phyloP scores from a whole-genome alignment of 2,888 invertebrate species.

The Physocephala rufipes region DNA sequence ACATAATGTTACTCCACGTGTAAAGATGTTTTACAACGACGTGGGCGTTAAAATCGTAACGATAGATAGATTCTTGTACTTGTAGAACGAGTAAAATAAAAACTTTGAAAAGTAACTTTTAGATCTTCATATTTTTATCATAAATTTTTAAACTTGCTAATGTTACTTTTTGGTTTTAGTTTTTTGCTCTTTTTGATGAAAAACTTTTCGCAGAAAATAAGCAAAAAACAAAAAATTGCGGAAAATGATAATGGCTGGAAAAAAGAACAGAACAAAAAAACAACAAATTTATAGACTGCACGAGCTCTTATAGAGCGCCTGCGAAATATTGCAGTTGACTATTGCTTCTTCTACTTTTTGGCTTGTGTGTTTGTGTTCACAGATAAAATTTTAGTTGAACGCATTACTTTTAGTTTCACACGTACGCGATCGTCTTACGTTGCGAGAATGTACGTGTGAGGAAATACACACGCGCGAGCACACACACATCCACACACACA shows the following conservation, averaged over 20 bases:
- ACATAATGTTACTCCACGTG: background rate
- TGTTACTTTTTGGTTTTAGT: background rate
- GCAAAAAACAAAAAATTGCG: background rate
- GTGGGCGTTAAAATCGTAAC: too few relatives aligned
- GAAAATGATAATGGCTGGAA: background rate
- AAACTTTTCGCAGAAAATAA: background rate
- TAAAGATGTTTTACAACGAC: background rate
- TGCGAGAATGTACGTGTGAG: background rate
- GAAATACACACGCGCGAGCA: constrained; percentile 6
- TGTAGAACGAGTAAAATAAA: too few relatives aligned
- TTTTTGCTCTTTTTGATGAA: background rate
- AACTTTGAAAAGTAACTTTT: background rate
- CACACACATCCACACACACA: constrained; percentile 2
- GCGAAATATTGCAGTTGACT: background rate
- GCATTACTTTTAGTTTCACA: constrained; percentile 10
- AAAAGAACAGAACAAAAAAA: background rate
- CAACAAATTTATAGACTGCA: constrained; percentile 14
- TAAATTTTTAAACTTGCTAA: background rate
- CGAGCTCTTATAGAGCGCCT: background rate
- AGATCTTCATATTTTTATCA: background rate
- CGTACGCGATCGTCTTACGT: constrained; percentile 24
- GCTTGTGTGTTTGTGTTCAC: too few relatives aligned
- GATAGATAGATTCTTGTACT: too few relatives aligned
- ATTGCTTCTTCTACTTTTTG: constrained; percentile 16
- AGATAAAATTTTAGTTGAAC: constrained; percentile 16